Evolutionary conservation across 2,113 vertebrate genomes (phyloP).

Genomic region (Uria aalge): DNA sequence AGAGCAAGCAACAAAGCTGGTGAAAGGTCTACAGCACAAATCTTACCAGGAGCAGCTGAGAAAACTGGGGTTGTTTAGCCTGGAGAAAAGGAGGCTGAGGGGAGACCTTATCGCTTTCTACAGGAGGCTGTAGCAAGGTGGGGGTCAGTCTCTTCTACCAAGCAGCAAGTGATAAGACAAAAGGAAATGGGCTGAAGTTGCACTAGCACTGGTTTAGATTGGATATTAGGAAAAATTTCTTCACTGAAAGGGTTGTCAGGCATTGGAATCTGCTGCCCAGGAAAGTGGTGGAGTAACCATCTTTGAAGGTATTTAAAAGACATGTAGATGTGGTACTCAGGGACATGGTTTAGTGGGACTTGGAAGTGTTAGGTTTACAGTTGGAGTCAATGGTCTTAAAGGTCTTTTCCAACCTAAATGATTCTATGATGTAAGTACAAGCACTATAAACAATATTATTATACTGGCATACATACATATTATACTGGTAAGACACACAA

Average conservation of each 20-base stretch:
- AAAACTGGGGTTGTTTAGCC: not conserved
- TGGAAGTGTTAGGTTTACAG: accelerated
- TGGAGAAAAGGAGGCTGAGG: not conserved
- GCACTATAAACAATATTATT: not conserved
- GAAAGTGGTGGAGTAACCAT: not conserved
- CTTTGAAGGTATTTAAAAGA: not conserved
- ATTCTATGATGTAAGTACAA: not conserved
- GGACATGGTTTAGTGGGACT: not conserved
- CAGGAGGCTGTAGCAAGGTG: accelerated
- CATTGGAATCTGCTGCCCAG: not conserved
- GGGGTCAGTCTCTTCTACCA: accelerated
- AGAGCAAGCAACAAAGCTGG: not conserved
- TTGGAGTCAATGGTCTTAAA: not conserved
- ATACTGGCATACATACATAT: not conserved
- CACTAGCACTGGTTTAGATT: accelerated
- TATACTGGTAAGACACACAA: not conserved
- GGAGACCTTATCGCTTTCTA: too few relatives aligned
- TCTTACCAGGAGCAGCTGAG: accelerated
- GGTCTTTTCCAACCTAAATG: not conserved
- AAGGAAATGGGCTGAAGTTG: not conserved
- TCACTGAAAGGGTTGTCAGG: accelerated
- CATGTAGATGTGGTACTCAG: accelerated
- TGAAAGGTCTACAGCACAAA: not conserved
- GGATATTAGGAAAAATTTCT: not conserved
- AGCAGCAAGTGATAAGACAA: accelerated